Evolutionary conservation across 2,113 vertebrate species (phyloP).

Genomic region (Phylloscopus trochiloides): DNA sequence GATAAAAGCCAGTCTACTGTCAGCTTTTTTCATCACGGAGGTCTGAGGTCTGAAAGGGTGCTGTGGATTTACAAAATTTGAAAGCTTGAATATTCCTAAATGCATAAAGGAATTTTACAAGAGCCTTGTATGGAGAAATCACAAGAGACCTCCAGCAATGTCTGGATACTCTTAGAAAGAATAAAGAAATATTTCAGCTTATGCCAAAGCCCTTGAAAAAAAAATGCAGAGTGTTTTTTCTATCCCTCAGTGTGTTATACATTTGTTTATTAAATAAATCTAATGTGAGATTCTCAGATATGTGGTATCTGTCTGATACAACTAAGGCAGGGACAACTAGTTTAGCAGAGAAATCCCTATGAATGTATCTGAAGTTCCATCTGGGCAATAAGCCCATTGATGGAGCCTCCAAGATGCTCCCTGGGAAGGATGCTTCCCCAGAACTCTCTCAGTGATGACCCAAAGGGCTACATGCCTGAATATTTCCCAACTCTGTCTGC

Average conservation of each 20-base stretch:
- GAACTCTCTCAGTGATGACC: background rate
- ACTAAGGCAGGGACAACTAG: background rate
- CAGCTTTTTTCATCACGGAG: background rate
- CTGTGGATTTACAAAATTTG: background rate
- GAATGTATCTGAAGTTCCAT: background rate
- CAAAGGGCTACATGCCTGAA: background rate
- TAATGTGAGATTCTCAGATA: background rate
- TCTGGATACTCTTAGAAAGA: background rate
- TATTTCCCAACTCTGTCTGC: background rate
- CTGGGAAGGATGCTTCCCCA: background rate
- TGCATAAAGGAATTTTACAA: background rate
- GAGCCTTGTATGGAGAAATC: background rate
- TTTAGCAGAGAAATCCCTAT: background rate
- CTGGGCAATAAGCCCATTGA: background rate
- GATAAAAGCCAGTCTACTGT: background rate
- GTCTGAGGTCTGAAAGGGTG: background rate
- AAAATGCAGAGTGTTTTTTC: background rate
- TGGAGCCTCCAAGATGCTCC: background rate
- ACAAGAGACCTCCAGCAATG: background rate
- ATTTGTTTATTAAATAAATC: background rate
- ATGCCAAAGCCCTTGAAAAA: background rate
- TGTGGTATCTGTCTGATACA: background rate
- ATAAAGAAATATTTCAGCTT: background rate
- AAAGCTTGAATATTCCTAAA: background rate
- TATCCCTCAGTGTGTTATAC: background rate